phyloP scores from a whole-genome alignment of 1,140 invertebrate genomes.

The Palaemon carinicauda region DNA sequence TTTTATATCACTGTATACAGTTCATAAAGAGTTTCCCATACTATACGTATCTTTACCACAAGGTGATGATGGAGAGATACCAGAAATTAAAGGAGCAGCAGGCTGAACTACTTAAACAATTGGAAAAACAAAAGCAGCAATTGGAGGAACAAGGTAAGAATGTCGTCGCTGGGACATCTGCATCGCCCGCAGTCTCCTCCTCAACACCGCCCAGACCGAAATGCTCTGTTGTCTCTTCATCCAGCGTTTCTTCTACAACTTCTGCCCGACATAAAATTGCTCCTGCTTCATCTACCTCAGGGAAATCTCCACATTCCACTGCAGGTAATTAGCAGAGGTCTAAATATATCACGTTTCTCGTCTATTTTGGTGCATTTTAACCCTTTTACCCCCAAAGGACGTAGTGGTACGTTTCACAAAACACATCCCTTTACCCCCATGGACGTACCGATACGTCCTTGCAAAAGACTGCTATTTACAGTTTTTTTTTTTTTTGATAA shows the following conservation, averaged over 20 bases:
- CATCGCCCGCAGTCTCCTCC: constrained; percentile 3
- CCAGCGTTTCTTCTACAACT: not conserved
- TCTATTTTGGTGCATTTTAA: no score
- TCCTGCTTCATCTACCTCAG: not conserved
- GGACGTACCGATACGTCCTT: no score
- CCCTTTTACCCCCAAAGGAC: no score
- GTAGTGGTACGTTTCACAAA: no score
- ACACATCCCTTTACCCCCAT: no score
- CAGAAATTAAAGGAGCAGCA: constrained; percentile 57
- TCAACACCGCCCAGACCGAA: not conserved
- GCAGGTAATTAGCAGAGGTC: no score
- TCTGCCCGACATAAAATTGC: not conserved
- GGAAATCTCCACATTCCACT: no score
- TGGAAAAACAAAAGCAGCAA: constrained; percentile 33
- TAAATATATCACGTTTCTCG: no score
- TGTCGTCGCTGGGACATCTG: not conserved
- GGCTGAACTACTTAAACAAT: constrained; percentile 7
- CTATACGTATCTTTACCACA: not conserved
- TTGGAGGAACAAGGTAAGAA: not conserved
- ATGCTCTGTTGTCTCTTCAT: not conserved
- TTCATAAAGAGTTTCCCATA: not conserved
- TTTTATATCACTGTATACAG: no score
- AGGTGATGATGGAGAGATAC: constrained; percentile 61
- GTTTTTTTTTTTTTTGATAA: no score
- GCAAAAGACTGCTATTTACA: no score